Conservation (phyloP, 1,140 invertebrate genomes). For the Trichogramma pretiosum region DNA sequence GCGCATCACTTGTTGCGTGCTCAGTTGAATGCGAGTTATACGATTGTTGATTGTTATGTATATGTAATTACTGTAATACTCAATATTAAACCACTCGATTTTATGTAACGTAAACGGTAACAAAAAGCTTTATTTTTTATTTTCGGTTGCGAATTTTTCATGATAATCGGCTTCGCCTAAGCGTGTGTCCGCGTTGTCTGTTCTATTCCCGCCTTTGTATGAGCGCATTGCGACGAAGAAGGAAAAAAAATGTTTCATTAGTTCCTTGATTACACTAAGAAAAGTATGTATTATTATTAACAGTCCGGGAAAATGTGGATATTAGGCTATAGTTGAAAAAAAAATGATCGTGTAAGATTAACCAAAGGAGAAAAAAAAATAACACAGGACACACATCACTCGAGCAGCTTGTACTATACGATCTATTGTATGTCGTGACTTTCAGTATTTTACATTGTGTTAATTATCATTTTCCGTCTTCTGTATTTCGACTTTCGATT, state of each 20-base stretch:
- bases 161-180: too few species aligned
- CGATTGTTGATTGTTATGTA: constrained; percentile 13
- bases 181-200: neutral
- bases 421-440: constrained; percentile 17
- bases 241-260: neutral
- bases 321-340: neutral
- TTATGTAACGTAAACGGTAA: too few species aligned
- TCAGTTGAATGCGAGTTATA: too few species aligned
- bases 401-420: constrained; percentile 28
- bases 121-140: constrained; percentile 2
- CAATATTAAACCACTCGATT: too few species aligned
- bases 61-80: neutral
- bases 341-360: constrained; percentile 5
- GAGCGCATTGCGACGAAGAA: neutral
- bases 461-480: constrained; percentile 16
- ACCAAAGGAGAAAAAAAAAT: constrained; percentile 17
- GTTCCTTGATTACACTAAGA: constrained; percentile 13
- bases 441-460: constrained; percentile 18
- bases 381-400: constrained; percentile 15
- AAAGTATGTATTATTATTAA: constrained; percentile 5
- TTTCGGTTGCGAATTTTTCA: constrained; percentile 8
- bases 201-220: constrained; percentile 1
- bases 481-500: constrained; percentile 13
- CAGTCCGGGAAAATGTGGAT: constrained; percentile 2
- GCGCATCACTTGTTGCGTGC: neutral